Evolutionary conservation across 2,797 vertebrate species (phyloP).

Genomic region (Typhlichthys eigenmanni): DNA sequence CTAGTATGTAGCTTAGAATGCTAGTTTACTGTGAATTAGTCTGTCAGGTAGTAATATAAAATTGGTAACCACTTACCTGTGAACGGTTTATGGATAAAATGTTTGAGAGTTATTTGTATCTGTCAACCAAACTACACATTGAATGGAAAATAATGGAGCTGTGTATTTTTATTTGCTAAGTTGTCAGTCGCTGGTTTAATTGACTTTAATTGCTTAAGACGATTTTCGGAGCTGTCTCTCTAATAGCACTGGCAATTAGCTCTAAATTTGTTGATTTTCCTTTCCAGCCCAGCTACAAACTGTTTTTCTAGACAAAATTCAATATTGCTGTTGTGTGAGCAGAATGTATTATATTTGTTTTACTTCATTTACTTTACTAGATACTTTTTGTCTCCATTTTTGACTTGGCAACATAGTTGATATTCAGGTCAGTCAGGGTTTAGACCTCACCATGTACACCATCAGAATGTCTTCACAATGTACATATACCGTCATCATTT

Average conservation of each 20-base stretch:
- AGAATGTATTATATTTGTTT: no score
- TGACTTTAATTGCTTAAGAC: conserved; percentile 1
- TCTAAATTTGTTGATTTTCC: neutral
- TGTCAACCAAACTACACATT: neutral
- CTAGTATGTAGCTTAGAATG: no score
- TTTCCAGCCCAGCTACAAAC: conserved; percentile 5
- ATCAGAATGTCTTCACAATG: no score
- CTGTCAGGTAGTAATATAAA: neutral
- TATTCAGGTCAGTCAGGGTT: no score
- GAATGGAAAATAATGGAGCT: conserved; percentile 10
- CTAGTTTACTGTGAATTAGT: no score
- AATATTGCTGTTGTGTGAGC: neutral
- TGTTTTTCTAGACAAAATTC: neutral
- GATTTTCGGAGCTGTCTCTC: conserved; percentile 1
- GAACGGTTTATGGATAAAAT: neutral
- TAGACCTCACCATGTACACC: no score
- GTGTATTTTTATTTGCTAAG: conserved; percentile 14
- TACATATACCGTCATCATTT: no score
- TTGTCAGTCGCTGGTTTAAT: conserved; percentile 2
- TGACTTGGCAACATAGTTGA: no score
- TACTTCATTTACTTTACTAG: no score
- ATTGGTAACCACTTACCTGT: neutral
- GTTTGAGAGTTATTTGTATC: neutral
- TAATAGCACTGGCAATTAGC: conserved; percentile 2
- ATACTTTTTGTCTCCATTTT: no score